Conservation (phyloP, 2,113 vertebrate genomes). For the Psittacula cyanocephala region DNA sequence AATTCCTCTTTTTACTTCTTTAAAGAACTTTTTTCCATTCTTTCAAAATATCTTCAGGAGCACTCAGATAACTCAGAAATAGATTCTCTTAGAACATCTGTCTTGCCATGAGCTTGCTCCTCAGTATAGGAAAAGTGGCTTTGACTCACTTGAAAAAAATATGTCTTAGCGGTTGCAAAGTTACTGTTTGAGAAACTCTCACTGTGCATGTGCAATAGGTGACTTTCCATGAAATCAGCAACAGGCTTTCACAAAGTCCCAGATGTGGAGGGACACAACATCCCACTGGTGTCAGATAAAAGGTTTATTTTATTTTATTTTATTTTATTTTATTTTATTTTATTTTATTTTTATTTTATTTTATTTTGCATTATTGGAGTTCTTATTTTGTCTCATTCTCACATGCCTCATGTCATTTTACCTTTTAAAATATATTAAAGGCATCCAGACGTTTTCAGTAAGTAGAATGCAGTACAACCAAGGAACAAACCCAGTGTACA, state of each 20-base stretch:
- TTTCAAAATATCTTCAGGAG: slow-evolving; percentile 16
- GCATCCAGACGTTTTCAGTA: not conserved
- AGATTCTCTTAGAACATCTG: slow-evolving; percentile 23
- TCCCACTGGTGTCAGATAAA: not conserved
- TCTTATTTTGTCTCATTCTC: not conserved
- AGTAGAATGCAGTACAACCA: not conserved
- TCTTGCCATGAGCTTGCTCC: slow-evolving; percentile 4
- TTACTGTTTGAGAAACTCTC: not conserved
- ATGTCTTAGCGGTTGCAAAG: not conserved
- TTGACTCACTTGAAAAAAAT: not conserved
- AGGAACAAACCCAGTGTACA: not conserved
- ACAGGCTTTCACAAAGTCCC: not conserved
- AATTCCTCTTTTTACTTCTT: not conserved
- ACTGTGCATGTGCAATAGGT: not conserved
- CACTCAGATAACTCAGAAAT: slow-evolving; percentile 20
- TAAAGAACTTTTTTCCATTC: not conserved
- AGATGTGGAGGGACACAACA: not conserved
- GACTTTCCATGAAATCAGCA: not conserved
- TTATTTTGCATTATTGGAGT: not conserved
- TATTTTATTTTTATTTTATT: too few species aligned
- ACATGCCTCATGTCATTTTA: not conserved
- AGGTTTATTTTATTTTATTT: too few species aligned
- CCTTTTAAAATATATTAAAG: not conserved
- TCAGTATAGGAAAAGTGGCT: not conserved
- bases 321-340: too few species aligned